Base-by-base conservation (phyloP, 2,797 vertebrate species). In the Fistularia commersonii region DNA sequence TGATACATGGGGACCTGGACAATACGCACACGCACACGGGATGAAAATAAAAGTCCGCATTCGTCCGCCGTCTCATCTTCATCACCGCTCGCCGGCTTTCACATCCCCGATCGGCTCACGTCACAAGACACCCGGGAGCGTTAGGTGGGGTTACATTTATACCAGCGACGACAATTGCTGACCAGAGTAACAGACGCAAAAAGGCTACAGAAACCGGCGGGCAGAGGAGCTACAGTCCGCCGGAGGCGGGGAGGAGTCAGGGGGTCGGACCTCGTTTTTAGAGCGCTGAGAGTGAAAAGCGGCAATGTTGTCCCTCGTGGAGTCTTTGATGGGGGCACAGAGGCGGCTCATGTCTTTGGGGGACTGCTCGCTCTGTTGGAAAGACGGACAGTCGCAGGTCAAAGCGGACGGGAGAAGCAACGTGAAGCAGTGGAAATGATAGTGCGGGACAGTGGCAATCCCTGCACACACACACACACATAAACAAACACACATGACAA, bases 1-100 rank as follows among this genome's bases (percentile, higher is more conserved):
- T 96, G 97, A 86, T 98, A 99, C 48, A 92, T 89, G 66, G 90
- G 91, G 53, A 92, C 92, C 96, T 98, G 74, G 68, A 69, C 51
- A 43, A 59, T 36, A 82, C 44, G 61, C 42, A 61, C 36, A 61
- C 3, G 15, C 36, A 44, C 68, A 60, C 1, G 11, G 31, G 64
- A 53, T 68, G 32, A 62, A 11, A 35, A 54, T 14, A 13, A 60
- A 1, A 57, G 10, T 44, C 34, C 8, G 75, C 31, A 72, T 51
- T 45, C n/a, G 41, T 61, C 43, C 32, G 34, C 14, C 8, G 8
- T 35, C 34, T n/a, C n/a, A n/a, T n/a, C n/a, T n/a, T n/a, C n/a
- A n/a, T n/a, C n/a, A n/a, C n/a, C n/a, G n/a, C 41, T 47, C 57
- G 32, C 54, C 73, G 67, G 54, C 56, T 66, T 14, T 51, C 36